These are phyloP conservation scores for Chionis minor DNA, from an alignment of 2,113 vertebrate genomes.

Conservation along the genomic window DNA sequence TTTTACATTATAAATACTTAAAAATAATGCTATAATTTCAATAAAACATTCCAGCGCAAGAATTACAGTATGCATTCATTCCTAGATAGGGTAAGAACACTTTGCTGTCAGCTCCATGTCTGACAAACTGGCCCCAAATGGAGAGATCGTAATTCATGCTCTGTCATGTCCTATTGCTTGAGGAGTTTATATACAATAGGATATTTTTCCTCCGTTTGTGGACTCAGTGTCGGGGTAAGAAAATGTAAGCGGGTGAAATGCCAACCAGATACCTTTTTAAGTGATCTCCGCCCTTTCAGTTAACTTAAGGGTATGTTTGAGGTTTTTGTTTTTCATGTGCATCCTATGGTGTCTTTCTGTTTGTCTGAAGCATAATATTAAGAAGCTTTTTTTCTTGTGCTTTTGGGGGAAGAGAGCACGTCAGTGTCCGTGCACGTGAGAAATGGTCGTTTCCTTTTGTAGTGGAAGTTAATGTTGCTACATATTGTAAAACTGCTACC, in stretches of 20 bases:
- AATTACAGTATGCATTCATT: not conserved
- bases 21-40: not conserved
- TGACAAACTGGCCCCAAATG: not conserved
- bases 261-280: not conserved
- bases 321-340: not conserved
- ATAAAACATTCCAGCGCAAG: not conserved
- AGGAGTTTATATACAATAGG: not conserved
- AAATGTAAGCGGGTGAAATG: not conserved
- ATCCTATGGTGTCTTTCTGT: not conserved
- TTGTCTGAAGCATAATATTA: not conserved
- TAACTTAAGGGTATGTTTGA: not conserved
- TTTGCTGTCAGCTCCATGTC: not conserved
- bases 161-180: not conserved
- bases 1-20: not conserved
- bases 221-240: not conserved
- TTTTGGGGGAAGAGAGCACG: not conserved
- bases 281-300: not conserved
- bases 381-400: not conserved
- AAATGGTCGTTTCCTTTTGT: not conserved
- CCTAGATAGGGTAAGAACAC: not conserved
- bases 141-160: not conserved
- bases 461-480: not conserved
- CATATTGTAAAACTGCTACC: not conserved
- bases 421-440: not conserved
- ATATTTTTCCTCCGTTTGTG: not conserved